Evolutionary conservation across 2,113 vertebrate genomes (phyloP), one percentile per base, ranked within the genome.

Genomic region (Lepus americanus): DNA sequence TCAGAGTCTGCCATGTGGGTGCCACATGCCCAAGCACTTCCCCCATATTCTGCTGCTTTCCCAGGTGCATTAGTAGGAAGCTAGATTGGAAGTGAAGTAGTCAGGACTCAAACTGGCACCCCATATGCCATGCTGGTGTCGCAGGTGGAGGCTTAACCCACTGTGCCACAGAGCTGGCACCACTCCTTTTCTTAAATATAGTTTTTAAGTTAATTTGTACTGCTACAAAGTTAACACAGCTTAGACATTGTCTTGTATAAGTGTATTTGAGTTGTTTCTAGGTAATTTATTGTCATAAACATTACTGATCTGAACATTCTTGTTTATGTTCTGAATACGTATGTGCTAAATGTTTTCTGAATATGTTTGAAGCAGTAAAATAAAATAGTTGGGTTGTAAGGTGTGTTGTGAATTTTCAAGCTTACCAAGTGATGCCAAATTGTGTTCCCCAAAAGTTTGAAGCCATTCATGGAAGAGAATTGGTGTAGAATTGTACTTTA

Each of bases 361-460:
- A 70, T 73, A 9, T 73, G 55, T 77, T 66, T 63, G 55, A 91
- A 73, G 27, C 39, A 72, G 20, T 90, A 61, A 93, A 74, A 74
- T 74, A 49, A 90, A 89, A 53, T 77, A 87, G 53, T 90, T 90
- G n/a, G n/a, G n/a, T 94, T 70, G 9, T 51, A 90, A 86, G 31
- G 12, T 55, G 53, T 29, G 16, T 79, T 89, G 44, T 64, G 33
- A 88, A 66, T 96, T 92, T 93, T 80, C 13, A 94, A 89, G 74
- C 91, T 70, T 90, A 69, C 7, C 72, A 66, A 66, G 27, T 72
- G 64, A 31, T 97, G 25, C 7, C 51, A 81, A 82, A 44, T 53
- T 81, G 73, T 89, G 22, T 85, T 61, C 72, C 66, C 5, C 11
- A 14, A 49, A 78, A 84, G 13, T 81, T 94, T 13, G 44, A 90